Percentiles rank a stretch among this genome's conserved stretches.
These are phyloP conservation scores for Hirtodrosophila cameraria DNA, from an alignment of 2,888 invertebrate species.

Conservation along the genomic window DNA sequence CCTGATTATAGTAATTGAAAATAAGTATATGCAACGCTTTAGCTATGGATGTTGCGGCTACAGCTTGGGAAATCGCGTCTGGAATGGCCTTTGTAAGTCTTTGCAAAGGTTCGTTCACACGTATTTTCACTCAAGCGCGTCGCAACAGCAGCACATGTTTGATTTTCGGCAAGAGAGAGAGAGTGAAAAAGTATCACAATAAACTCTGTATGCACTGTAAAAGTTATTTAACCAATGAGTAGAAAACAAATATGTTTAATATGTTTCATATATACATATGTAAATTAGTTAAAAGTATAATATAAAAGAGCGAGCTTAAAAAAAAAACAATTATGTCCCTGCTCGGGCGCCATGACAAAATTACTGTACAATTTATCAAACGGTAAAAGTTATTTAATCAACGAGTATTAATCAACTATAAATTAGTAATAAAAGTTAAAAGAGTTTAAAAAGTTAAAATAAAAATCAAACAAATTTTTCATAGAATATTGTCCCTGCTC, in stretches of 20 bases:
- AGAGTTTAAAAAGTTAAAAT: not conserved
- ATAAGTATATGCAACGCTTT: slow-evolving; percentile 23
- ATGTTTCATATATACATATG: no score
- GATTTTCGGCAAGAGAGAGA: slow-evolving; percentile 47
- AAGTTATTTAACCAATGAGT: not conserved
- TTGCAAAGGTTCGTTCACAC: slow-evolving; percentile 67
- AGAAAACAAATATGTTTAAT: no score
- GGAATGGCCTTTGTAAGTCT: slow-evolving; percentile 19
- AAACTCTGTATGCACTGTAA: slow-evolving; percentile 20
- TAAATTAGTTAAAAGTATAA: no score
- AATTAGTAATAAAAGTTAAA: no score
- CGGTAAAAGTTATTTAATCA: no score
- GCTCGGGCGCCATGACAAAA: no score
- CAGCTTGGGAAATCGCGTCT: slow-evolving; percentile 6
- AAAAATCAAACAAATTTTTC: no score
- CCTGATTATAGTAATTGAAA: slow-evolving; percentile 1
- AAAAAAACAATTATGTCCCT: no score
- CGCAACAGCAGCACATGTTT: slow-evolving; percentile 60
- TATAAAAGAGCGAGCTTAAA: no score
- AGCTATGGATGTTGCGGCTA: slow-evolving; percentile 14
- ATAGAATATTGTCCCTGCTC: no score
- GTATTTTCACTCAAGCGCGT: slow-evolving; percentile 64
- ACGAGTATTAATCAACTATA: no score
- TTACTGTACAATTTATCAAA: no score
- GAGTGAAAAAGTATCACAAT: not conserved